These are phyloP conservation scores for Sciurus niger DNA, from an alignment of 2,113 vertebrate species.

Conservation along the genomic window DNA sequence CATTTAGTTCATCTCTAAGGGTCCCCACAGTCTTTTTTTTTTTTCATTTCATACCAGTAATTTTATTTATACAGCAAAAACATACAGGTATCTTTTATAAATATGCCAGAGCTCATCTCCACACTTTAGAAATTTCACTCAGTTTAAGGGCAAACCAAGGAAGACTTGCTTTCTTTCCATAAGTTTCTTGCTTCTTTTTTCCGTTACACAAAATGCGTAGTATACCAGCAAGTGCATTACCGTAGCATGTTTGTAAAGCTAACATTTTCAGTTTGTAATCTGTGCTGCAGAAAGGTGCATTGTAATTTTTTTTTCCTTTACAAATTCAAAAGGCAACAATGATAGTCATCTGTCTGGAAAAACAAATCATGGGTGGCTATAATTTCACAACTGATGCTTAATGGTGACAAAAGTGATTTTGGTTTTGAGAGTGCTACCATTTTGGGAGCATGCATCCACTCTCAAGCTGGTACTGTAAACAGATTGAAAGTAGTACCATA, in stretches of 20 bases:
- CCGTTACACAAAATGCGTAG: slow-evolving; percentile 67
- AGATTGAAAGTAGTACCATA: neutral
- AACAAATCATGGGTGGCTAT: neutral
- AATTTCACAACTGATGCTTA: slow-evolving; percentile 47
- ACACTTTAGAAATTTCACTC: slow-evolving; percentile 57
- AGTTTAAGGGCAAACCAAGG: slow-evolving; percentile 40
- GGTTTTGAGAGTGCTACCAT: neutral
- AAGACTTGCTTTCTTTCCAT: neutral
- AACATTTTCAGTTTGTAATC: slow-evolving; percentile 35
- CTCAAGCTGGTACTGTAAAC: neutral
- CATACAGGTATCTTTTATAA: slow-evolving; percentile 73
- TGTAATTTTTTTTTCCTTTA: neutral
- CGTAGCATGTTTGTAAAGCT: slow-evolving; percentile 26
- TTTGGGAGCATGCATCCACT: neutral
- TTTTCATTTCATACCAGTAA: slow-evolving; percentile 61
- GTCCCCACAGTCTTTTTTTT: too few species aligned
- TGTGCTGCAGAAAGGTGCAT: slow-evolving; percentile 9
- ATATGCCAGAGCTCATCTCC: slow-evolving; percentile 64
- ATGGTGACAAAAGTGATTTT: neutral
- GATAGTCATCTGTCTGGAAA: slow-evolving; percentile 3
- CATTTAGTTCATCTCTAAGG: too few species aligned
- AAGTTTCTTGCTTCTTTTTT: slow-evolving; percentile 43
- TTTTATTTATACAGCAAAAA: slow-evolving; percentile 87
- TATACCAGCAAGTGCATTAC: slow-evolving; percentile 41
- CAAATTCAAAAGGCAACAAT: slow-evolving; percentile 54